Evolutionary conservation across 2,797 vertebrate species (phyloP).

Genomic region (Eulemur mongoz): DNA sequence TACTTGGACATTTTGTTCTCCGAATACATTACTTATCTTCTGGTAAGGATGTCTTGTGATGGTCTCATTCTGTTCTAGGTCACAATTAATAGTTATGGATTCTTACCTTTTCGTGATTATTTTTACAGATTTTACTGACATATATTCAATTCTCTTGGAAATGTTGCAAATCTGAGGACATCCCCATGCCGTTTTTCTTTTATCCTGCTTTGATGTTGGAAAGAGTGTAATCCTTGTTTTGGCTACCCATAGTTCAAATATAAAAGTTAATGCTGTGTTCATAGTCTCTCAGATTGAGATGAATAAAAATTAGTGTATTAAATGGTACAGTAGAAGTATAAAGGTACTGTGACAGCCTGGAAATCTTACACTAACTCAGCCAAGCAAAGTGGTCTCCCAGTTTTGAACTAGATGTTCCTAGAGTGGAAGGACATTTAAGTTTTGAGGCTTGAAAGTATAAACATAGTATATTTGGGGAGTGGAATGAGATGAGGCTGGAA

Average conservation of each 20-base stretch:
- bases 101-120: slow-evolving; percentile 60
- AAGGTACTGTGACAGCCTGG: not conserved
- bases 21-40: slow-evolving; percentile 18
- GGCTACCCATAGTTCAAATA: slow-evolving; percentile 6
- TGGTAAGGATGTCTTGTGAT: slow-evolving; percentile 46
- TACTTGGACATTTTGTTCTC: slow-evolving; percentile 63
- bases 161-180: slow-evolving; percentile 48
- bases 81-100: slow-evolving; percentile 61
- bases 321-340: not conserved
- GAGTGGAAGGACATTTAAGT: slow-evolving; percentile 28
- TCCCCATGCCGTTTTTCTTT: slow-evolving; percentile 29
- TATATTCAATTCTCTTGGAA: slow-evolving; percentile 43
- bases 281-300: slow-evolving; percentile 19
- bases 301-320: slow-evolving; percentile 17
- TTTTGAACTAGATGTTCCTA: slow-evolving; percentile 56
- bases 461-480: slow-evolving; percentile 30
- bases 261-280: slow-evolving; percentile 27
- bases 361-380: slow-evolving; percentile 13
- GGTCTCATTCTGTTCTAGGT: slow-evolving; percentile 61
- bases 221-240: slow-evolving; percentile 49
- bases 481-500: slow-evolving; percentile 33
- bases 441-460: slow-evolving; percentile 11
- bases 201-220: slow-evolving; percentile 34
- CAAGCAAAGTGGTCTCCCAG: not conserved
- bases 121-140: slow-evolving; percentile 50